These are phyloP conservation scores for Dipodomys stephensi DNA, from an alignment of 2,113 vertebrate genomes.

Conservation along the genomic window DNA sequence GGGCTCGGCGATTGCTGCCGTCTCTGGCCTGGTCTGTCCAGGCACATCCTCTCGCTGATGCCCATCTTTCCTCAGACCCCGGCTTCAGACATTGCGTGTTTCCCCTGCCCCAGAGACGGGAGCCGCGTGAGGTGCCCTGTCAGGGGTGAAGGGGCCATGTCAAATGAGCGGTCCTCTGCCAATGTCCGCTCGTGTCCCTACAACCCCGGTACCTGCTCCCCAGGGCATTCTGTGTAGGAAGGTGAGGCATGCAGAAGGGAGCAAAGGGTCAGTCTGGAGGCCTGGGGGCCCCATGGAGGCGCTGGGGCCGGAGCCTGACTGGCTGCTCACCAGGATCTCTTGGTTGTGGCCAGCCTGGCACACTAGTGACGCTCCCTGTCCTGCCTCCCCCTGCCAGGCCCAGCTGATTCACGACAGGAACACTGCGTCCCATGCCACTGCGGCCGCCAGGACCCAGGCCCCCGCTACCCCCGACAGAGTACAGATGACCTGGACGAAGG, in stretches of 20 bases:
- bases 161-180: no score
- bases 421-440: slow-evolving; percentile 89
- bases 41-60: not conserved
- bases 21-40: no score
- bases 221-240: not conserved
- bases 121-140: not conserved
- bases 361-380: fast-evolving
- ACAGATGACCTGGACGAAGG: slow-evolving; percentile 99
- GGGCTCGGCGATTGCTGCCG: no score
- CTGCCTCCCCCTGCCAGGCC: slow-evolving; percentile 84
- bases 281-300: no score
- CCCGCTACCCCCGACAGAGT: slow-evolving; percentile 88
- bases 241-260: fast-evolving
- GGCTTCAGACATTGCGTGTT: not conserved
- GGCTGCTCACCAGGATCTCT: not conserved
- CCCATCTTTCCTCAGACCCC: not conserved
- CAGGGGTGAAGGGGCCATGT: not conserved
- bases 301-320: not conserved
- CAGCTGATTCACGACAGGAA: slow-evolving; percentile 98
- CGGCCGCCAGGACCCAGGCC: slow-evolving; percentile 70
- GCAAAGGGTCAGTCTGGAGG: not conserved
- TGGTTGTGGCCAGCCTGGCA: not conserved
- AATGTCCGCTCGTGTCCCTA: not conserved
- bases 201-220: no score
- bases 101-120: no score